These are phyloP conservation scores for Monoplex corrugatus DNA, from an alignment of 2,888 invertebrate genomes.

Conservation along the genomic window DNA sequence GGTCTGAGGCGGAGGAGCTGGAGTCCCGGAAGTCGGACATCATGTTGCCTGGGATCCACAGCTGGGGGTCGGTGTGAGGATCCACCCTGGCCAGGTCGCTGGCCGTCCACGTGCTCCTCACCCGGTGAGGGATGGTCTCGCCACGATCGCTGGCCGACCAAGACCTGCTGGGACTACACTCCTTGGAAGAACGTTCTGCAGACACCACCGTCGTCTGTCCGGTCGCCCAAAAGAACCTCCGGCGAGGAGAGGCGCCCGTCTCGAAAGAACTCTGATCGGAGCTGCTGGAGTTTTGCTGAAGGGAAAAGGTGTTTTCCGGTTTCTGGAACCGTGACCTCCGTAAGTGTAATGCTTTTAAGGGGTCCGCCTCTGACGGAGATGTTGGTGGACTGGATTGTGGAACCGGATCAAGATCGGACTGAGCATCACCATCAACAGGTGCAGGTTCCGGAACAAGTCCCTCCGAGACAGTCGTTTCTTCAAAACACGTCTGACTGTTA, in stretches of 20 bases:
- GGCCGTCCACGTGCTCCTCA: conserved; percentile 17
- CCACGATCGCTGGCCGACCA: background rate
- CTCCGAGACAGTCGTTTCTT: background rate
- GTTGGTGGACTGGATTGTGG: background rate
- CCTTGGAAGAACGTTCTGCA: background rate
- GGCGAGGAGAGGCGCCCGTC: background rate
- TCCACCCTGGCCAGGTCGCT: background rate
- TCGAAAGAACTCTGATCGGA: conserved; percentile 28
- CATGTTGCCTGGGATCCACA: background rate
- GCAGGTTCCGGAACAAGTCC: background rate
- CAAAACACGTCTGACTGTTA: background rate
- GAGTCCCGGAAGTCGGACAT: background rate
- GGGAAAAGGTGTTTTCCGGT: background rate
- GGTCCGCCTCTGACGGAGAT: background rate
- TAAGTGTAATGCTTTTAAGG: background rate
- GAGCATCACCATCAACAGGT: background rate
- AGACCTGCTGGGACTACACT: background rate
- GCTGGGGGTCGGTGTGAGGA: background rate
- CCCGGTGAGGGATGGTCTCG: background rate
- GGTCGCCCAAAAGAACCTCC: background rate
- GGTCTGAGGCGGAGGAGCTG: background rate
- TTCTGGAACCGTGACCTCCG: conserved; percentile 23
- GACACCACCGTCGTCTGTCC: conserved; percentile 30
- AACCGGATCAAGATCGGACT: background rate
- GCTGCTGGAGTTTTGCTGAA: conserved; percentile 33